These are phyloP conservation scores for Bruchidius siliquastri DNA, from an alignment of 2,888 invertebrate species.

Conservation along the genomic window DNA sequence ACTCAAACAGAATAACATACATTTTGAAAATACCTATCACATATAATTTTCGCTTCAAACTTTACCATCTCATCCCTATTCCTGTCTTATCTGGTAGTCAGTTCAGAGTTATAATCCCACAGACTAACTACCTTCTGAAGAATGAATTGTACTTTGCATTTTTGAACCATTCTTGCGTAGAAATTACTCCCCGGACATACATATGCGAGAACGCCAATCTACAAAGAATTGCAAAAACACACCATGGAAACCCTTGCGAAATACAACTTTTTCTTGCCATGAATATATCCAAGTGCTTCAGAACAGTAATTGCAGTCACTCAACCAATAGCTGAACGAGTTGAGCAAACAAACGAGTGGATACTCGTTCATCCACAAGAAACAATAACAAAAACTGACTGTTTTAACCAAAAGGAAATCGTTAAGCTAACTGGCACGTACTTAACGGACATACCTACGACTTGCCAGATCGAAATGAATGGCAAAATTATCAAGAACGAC, in stretches of 20 bases:
- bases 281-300: not conserved
- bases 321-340: not conserved
- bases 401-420: constrained; percentile 2
- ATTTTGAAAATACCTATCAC: constrained; percentile 3
- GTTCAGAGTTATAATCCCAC: not conserved
- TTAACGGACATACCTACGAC: not conserved
- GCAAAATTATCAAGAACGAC: no score
- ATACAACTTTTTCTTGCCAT: no score
- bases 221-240: not conserved
- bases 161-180: not conserved
- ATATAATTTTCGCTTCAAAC: not conserved
- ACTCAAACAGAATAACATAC: constrained; percentile 1
- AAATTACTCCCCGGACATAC: not conserved
- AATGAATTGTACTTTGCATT: constrained; percentile 1
- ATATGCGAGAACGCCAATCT: not conserved
- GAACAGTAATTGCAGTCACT: not conserved
- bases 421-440: not conserved
- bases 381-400: not conserved
- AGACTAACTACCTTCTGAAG: not conserved
- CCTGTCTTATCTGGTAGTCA: not conserved
- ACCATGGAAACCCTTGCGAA: no score
- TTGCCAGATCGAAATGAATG: not conserved
- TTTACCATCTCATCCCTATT: constrained; percentile 2
- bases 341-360: constrained; percentile 1
- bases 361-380: not conserved